Conservation (phyloP, 2,797 vertebrate species). For the Glossophaga mutica region DNA sequence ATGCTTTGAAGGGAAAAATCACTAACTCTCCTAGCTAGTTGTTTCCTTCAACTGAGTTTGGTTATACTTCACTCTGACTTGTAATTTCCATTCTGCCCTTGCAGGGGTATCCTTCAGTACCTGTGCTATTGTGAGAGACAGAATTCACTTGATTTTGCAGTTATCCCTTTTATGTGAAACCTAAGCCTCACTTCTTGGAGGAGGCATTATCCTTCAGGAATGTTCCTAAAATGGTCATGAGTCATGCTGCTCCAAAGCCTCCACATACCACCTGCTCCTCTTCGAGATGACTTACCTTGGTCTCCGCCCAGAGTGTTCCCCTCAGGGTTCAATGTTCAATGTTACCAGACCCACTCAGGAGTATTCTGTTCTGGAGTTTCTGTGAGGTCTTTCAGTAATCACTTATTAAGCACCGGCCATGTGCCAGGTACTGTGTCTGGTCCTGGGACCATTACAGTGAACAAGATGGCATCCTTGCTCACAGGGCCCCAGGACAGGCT, state of each 20-base stretch:
- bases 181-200: neutral
- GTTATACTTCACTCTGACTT: neutral
- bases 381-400: neutral
- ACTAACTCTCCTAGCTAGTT: neutral
- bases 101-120: neutral
- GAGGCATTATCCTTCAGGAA: neutral
- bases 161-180: neutral
- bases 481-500: neutral
- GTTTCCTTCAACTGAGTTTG: neutral
- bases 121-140: neutral
- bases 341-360: neutral
- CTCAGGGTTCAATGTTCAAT: neutral
- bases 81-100: neutral
- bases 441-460: neutral
- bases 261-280: neutral
- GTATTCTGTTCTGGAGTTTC: neutral
- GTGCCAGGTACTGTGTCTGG: neutral
- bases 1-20: neutral
- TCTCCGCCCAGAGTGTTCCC: neutral
- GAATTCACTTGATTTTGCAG: neutral
- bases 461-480: neutral
- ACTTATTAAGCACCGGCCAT: neutral
- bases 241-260: neutral
- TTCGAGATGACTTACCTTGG: neutral
- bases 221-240: neutral